Conservation (phyloP, 2,113 vertebrate genomes). For the Ctenomys sociabilis region DNA sequence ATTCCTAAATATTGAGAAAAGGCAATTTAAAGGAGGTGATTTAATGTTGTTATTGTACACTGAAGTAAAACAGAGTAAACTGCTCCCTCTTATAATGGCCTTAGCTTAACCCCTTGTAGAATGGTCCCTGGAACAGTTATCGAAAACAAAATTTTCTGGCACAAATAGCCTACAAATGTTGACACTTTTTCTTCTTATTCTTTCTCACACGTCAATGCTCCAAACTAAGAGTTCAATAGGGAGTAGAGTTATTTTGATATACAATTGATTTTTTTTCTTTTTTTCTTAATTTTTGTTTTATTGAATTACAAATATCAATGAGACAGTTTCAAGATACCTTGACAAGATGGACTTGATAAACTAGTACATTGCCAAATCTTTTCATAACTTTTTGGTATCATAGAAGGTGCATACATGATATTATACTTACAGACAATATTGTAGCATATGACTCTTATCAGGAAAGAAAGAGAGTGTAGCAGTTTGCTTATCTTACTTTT, state of each 20-base stretch:
- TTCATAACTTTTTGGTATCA: too few species aligned
- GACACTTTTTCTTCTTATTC: background rate
- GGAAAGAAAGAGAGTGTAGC: too few species aligned
- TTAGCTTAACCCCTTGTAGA: background rate
- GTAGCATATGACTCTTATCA: too few species aligned
- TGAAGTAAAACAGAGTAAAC: background rate
- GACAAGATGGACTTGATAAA: too few species aligned
- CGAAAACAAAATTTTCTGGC: background rate
- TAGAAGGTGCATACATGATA: too few species aligned
- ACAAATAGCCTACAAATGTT: background rate
- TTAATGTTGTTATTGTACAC: background rate
- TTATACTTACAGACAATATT: too few species aligned
- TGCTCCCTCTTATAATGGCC: background rate
- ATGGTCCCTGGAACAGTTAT: background rate
- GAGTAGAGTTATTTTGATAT: background rate
- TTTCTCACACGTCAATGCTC: background rate
- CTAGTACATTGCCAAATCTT: too few species aligned
- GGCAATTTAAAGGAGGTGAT: background rate
- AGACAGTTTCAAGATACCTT: too few species aligned
- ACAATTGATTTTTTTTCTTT: too few species aligned
- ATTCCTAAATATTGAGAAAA: background rate
- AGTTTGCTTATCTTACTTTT: too few species aligned
- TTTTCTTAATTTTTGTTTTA: too few species aligned
- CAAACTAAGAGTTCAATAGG: background rate
- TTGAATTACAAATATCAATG: too few species aligned